Evolutionary conservation across 2,888 invertebrate species (phyloP).

Genomic region (Drosophila kokeensis): DNA sequence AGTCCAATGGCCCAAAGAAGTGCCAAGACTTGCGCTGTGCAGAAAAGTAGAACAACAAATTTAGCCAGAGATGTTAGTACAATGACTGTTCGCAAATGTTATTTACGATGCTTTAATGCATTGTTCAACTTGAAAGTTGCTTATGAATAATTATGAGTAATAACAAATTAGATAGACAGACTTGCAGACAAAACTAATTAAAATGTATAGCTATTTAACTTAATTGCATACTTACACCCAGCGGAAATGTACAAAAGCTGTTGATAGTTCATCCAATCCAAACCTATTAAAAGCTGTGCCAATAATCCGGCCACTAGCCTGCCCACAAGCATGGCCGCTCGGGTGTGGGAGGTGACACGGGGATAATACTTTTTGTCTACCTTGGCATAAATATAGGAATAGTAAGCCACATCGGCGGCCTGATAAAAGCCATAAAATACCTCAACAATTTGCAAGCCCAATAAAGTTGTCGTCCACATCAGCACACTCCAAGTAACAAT

Average conservation of each 20-base stretch:
- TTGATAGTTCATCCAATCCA: slow-evolving; percentile 87
- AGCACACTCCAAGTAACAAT: slow-evolving; percentile 91
- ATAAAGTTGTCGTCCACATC: slow-evolving; percentile 90
- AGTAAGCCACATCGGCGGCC: slow-evolving; percentile 96
- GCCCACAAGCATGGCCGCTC: slow-evolving; percentile 90
- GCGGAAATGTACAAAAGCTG: slow-evolving; percentile 90
- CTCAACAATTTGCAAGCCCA: slow-evolving; percentile 89
- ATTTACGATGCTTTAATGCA: neutral
- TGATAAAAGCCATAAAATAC: slow-evolving; percentile 92
- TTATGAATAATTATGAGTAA: neutral
- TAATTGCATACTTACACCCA: slow-evolving; percentile 85
- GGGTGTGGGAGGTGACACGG: slow-evolving; percentile 90
- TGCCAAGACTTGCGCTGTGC: slow-evolving; percentile 87
- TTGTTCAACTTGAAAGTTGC: neutral
- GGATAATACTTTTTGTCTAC: slow-evolving; percentile 90
- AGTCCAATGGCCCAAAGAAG: slow-evolving; percentile 88
- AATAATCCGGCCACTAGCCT: slow-evolving; percentile 88
- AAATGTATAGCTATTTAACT: neutral
- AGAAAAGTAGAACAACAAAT: neutral
- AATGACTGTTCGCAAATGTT: neutral
- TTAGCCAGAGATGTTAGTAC: neutral
- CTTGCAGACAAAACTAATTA: neutral
- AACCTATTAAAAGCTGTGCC: slow-evolving; percentile 88
- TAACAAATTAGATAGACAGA: neutral
- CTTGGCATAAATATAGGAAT: slow-evolving; percentile 96